A percentile compares a stretch with the other conserved stretches of the same genome.
Evolutionary conservation across 2,888 invertebrate species (phyloP).

Genomic region (Lasioglossum malachurum): DNA sequence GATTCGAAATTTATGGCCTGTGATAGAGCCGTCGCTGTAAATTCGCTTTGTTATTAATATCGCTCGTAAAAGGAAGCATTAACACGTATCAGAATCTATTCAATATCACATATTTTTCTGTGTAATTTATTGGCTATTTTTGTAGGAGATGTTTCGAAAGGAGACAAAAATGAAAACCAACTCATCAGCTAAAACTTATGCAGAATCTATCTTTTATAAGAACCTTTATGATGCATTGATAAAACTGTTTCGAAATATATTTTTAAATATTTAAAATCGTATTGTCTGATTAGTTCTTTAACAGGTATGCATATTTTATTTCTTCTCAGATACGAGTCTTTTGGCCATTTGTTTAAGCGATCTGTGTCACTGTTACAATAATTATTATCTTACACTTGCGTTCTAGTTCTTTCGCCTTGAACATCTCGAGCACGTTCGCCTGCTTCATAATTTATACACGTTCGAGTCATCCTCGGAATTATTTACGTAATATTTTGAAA

Average conservation of each 20-base stretch:
- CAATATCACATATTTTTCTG: not conserved
- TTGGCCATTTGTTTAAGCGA: not conserved
- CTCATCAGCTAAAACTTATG: not conserved
- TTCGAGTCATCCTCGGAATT: not conserved
- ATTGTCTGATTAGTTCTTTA: not conserved
- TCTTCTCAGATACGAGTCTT: not conserved
- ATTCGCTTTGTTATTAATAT: not conserved
- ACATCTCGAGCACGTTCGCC: not conserved
- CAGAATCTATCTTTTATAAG: not conserved
- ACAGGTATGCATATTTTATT: not conserved
- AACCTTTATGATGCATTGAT: not conserved
- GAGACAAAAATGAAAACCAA: not conserved
- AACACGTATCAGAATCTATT: not conserved
- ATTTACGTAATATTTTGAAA: slow-evolving; percentile 6
- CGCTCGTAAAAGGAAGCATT: not conserved
- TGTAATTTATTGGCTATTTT: not conserved
- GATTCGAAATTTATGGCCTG: slow-evolving; percentile 16
- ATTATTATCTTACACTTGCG: not conserved
- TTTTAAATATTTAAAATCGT: not conserved
- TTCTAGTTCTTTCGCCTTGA: not conserved
- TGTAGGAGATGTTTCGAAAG: too few species aligned
- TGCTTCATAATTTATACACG: not conserved
- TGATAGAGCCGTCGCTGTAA: not conserved
- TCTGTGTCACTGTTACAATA: not conserved
- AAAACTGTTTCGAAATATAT: not conserved